phyloP scores from a whole-genome alignment of 2,888 invertebrate genomes.

The Ecdyonurus torrentis region DNA sequence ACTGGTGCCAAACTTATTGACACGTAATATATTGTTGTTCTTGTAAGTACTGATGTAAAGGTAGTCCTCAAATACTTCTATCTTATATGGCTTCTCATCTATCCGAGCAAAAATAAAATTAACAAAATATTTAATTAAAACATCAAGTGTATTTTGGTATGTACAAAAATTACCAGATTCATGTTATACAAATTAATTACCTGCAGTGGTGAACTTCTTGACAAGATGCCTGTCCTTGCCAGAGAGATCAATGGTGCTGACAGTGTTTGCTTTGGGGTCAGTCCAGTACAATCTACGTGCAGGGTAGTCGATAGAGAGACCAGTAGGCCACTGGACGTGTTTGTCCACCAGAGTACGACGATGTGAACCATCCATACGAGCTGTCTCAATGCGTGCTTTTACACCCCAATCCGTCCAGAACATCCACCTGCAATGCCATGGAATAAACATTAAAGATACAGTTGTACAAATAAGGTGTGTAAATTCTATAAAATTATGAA shows the following conservation, averaged over 20 bases:
- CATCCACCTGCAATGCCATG: conserved; percentile 31
- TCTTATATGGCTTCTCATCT: conserved; percentile 46
- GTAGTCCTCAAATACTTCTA: conserved; percentile 57
- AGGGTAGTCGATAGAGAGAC: conserved; percentile 57
- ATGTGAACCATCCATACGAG: conserved; percentile 45
- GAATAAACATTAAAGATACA: background rate
- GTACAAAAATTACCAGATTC: background rate
- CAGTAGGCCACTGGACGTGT: conserved; percentile 52
- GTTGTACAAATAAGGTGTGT: too few relatives aligned
- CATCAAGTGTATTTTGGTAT: background rate
- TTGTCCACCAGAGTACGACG: conserved; percentile 37
- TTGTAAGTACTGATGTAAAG: conserved; percentile 48
- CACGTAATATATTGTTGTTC: conserved; percentile 39
- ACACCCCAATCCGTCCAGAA: conserved; percentile 63
- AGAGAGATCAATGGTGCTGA: conserved; percentile 50
- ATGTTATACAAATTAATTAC: conserved; percentile 20
- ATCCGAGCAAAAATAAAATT: conserved; percentile 18
- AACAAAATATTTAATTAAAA: background rate
- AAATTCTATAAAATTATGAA: too few relatives aligned
- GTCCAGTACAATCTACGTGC: conserved; percentile 66
- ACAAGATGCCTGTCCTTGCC: conserved; percentile 48
- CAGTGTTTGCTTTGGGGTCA: conserved; percentile 56
- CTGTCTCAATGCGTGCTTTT: conserved; percentile 40
- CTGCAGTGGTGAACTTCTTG: conserved; percentile 34
- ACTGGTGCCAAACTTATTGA: conserved; percentile 48